A percentile compares a stretch with the other conserved stretches of the same genome.
phyloP scores from a whole-genome alignment of 2,113 vertebrate genomes.

The Cyanistes caeruleus region DNA sequence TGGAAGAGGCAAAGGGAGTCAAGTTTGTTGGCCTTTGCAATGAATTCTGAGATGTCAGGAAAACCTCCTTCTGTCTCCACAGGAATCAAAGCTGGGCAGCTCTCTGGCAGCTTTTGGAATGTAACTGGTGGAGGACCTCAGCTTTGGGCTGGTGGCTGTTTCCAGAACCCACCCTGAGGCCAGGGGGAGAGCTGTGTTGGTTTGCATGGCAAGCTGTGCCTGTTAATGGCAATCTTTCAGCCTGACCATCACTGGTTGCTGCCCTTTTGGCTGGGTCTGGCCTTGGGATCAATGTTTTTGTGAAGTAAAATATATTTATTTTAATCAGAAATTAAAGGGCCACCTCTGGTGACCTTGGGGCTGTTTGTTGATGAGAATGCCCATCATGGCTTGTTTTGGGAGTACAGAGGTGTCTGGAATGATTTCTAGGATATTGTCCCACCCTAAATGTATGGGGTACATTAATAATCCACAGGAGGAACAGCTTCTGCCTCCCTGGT shows the following conservation, averaged over 20 bases:
- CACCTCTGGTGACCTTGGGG: background rate
- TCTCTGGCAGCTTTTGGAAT: background rate
- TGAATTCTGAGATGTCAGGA: background rate
- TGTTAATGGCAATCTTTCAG: background rate
- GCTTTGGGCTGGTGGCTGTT: background rate
- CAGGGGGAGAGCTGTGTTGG: background rate
- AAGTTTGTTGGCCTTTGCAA: background rate
- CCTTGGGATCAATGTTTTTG: background rate
- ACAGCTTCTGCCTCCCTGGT: background rate
- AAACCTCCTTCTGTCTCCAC: background rate
- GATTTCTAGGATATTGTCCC: background rate
- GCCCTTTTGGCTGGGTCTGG: background rate
- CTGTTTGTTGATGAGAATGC: background rate
- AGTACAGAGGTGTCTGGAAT: background rate
- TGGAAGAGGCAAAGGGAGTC: background rate
- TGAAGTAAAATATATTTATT: background rate
- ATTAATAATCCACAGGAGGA: background rate
- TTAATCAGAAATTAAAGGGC: background rate
- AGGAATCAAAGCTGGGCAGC: background rate
- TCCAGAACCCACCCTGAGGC: background rate
- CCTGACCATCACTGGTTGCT: accelerated
- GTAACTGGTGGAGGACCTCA: background rate
- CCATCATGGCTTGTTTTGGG: background rate
- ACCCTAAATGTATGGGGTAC: background rate
- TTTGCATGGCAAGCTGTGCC: background rate